Percentiles rank a stretch among this genome's conserved stretches.
Evolutionary conservation across 2,113 vertebrate genomes (phyloP).

Genomic region (Eublepharis macularius): DNA sequence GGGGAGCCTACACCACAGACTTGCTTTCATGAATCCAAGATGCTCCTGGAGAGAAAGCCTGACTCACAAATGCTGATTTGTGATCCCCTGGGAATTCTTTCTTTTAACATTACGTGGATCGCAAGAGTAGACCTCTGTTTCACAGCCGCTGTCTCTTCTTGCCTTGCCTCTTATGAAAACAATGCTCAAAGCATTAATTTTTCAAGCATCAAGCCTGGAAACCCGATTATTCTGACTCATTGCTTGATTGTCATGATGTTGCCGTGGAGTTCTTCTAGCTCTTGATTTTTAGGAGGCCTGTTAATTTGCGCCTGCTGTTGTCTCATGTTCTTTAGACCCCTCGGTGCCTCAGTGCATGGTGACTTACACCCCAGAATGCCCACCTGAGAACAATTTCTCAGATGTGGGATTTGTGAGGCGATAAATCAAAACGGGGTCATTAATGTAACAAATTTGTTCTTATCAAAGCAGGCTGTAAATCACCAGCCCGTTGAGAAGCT

Average conservation of each 20-base stretch:
- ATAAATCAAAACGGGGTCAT: constrained; percentile 3
- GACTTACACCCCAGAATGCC: not conserved
- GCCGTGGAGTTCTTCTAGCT: not conserved
- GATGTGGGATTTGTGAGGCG: not conserved
- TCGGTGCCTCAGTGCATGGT: not conserved
- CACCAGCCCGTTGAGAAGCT: not conserved
- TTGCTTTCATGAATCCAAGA: not conserved
- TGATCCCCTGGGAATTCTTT: not conserved
- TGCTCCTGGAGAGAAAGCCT: not conserved
- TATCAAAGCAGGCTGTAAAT: constrained; percentile 16
- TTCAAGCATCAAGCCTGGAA: not conserved
- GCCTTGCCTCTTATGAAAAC: not conserved
- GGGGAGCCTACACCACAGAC: not conserved
- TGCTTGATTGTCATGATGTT: too few species aligned
- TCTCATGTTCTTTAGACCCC: not conserved
- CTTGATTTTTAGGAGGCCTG: not conserved
- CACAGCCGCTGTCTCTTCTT: too few species aligned
- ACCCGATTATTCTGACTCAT: not conserved
- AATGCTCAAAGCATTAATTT: not conserved
- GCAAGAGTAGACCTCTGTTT: not conserved
- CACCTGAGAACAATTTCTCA: not conserved
- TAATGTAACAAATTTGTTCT: constrained; percentile 13
- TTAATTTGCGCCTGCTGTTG: not conserved
- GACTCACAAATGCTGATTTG: too few species aligned
- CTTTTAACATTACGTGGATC: not conserved